Evolutionary conservation across 1,140 invertebrate genomes (phyloP).

Genomic region (Phymorhynchus buccinoides): DNA sequence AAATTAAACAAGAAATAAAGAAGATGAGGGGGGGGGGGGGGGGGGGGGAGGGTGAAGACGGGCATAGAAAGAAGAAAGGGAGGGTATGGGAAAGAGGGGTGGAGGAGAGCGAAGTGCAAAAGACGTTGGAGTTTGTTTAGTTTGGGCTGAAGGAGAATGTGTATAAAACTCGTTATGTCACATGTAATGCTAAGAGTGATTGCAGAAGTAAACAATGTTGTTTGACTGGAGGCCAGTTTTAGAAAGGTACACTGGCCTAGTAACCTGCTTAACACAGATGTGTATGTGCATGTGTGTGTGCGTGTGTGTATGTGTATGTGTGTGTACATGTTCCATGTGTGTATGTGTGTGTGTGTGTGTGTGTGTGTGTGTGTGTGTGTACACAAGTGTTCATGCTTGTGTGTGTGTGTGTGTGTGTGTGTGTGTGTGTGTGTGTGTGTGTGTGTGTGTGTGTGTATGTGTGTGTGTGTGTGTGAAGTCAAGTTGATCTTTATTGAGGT

Average conservation of each 20-base stretch:
- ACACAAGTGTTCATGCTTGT: background rate
- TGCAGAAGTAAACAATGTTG: too few relatives aligned
- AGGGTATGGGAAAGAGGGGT: background rate
- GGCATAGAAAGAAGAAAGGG: background rate
- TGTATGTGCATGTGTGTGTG: background rate
- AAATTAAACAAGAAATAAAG: too few relatives aligned
- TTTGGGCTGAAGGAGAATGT: background rate
- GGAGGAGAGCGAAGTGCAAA: background rate
- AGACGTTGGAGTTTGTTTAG: background rate
- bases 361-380: background rate
- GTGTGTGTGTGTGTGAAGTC: background rate
- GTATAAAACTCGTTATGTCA: background rate
- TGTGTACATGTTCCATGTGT: too few relatives aligned
- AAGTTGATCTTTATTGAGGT: too few relatives aligned
- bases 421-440: background rate
- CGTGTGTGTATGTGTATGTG: too few relatives aligned
- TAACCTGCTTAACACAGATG: background rate
- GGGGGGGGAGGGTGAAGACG: background rate
- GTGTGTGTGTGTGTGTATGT: background rate
- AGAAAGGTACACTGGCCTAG: background rate
- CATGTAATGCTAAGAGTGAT: background rate
- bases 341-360: background rate
- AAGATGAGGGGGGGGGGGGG: background rate
- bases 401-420: background rate
- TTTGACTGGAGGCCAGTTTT: too few relatives aligned